Percentiles rank a stretch among this genome's conserved stretches.
These are phyloP conservation scores for Pelagia noctiluca DNA, from an alignment of 30 jellyfish, hydroid and myxozoan genomes.

Conservation along the genomic window DNA sequence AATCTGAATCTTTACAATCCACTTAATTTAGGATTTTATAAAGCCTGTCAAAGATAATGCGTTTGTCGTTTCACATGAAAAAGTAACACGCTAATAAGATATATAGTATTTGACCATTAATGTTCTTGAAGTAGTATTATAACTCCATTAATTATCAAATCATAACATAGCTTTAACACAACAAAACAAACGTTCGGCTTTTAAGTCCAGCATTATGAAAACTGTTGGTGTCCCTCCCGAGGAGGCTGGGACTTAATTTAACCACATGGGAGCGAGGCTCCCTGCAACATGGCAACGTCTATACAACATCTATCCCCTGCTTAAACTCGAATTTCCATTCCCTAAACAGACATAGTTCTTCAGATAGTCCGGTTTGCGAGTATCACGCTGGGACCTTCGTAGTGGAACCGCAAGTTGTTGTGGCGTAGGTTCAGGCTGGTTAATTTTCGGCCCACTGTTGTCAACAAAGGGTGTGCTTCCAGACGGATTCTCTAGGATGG, in stretches of 20 bases:
- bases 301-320: constrained; percentile 3
- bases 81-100: no score
- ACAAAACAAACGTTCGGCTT: background rate
- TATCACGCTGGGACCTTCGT: constrained; percentile 4
- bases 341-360: background rate
- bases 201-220: background rate
- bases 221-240: background rate
- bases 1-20: no score
- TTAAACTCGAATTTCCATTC: constrained; percentile 2
- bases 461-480: constrained; percentile 4
- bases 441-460: background rate
- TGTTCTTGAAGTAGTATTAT: no score
- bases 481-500: constrained; percentile 3
- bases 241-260: constrained; percentile 6
- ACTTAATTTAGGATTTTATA: no score
- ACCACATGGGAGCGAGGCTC: constrained; percentile 4
- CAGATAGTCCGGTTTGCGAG: constrained; percentile 9
- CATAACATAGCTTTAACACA: background rate
- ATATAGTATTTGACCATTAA: no score
- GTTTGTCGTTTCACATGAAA: no score
- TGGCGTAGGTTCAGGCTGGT: constrained; percentile 4
- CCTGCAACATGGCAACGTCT: constrained; percentile 1
- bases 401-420: background rate
- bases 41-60: no score
- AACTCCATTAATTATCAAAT: background rate